phyloP scores from a whole-genome alignment of 2,113 vertebrate genomes.

The Lipophrys pholis region DNA sequence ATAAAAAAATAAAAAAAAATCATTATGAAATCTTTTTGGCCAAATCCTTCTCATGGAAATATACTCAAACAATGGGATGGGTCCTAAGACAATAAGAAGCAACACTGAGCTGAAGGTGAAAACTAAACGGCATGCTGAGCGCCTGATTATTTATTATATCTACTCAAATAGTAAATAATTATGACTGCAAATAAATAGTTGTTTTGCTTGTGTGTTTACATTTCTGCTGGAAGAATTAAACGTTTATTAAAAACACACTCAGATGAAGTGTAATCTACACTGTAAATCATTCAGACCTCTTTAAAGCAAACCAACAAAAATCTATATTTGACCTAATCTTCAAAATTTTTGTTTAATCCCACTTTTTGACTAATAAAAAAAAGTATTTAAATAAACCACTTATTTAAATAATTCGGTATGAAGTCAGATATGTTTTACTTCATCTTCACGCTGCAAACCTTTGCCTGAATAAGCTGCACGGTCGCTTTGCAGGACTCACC shows the following conservation, averaged over 20 bases:
- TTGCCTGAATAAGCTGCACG: slow-evolving; percentile 37
- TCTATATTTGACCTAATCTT: slow-evolving; percentile 1
- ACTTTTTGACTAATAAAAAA: not conserved
- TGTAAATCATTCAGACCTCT: not conserved
- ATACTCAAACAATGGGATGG: not conserved
- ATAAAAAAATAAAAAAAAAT: not conserved
- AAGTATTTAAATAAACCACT: too few relatives aligned
- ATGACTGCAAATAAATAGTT: not conserved
- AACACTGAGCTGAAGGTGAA: slow-evolving; percentile 16
- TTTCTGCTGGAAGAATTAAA: not conserved
- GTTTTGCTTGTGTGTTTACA: not conserved
- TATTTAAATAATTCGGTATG: too few relatives aligned
- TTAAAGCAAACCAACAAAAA: not conserved
- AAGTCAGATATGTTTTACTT: slow-evolving; percentile 3
- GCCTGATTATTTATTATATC: not conserved
- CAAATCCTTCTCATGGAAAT: not conserved
- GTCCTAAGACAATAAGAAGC: not conserved
- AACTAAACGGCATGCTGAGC: not conserved
- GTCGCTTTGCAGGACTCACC: slow-evolving; percentile 43
- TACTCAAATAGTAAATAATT: slow-evolving; percentile 5
- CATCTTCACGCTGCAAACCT: slow-evolving; percentile 21
- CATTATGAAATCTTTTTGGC: not conserved
- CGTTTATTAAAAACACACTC: not conserved
- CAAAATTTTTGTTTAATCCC: slow-evolving; percentile 4
- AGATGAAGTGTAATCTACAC: slow-evolving; percentile 5